A percentile compares a stretch with the other conserved stretches of the same genome.
Evolutionary conservation across 2,888 invertebrate species (phyloP).

Genomic region (Hypomecis punctinalis): DNA sequence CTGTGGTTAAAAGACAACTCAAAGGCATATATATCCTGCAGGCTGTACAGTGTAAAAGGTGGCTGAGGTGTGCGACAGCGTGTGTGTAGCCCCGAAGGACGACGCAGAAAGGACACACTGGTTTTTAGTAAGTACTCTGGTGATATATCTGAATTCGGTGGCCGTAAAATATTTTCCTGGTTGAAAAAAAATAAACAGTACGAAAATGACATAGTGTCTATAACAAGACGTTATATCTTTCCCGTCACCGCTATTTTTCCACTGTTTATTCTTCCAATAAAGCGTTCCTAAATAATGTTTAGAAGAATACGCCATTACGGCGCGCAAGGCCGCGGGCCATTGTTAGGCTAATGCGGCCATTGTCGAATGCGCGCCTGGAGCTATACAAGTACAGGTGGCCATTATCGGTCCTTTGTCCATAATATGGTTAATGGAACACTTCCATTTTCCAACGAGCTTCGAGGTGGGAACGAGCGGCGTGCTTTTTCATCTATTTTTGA

Average conservation of each 20-base stretch:
- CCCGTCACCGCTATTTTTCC: conserved; percentile 7
- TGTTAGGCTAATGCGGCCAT: conserved; percentile 61
- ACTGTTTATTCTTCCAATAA: conserved; percentile 29
- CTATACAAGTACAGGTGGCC: conserved; percentile 48
- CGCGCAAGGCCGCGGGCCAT: conserved; percentile 42
- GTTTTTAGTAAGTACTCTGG: too few relatives aligned
- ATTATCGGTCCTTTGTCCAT: conserved; percentile 32
- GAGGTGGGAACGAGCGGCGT: conserved; percentile 6
- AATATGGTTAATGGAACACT: conserved; percentile 35
- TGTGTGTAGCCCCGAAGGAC: too few relatives aligned
- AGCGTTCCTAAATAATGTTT: conserved; percentile 23
- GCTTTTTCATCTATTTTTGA: conserved; percentile 15
- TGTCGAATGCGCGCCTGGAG: conserved; percentile 45
- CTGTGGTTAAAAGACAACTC: too few relatives aligned
- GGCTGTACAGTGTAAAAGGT: too few relatives aligned
- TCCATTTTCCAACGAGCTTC: conserved; percentile 27
- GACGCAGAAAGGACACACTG: too few relatives aligned
- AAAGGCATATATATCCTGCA: too few relatives aligned
- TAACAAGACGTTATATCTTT: background rate
- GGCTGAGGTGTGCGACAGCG: too few relatives aligned
- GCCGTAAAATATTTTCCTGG: too few relatives aligned
- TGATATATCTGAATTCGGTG: too few relatives aligned
- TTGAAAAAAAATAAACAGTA: background rate
- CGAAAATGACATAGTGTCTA: background rate
- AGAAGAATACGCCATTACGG: conserved; percentile 35